Percentiles rank a stretch among this genome's conserved stretches.
phyloP scores from a whole-genome alignment of 2,888 invertebrate species.

The Liodrosophila aerea region DNA sequence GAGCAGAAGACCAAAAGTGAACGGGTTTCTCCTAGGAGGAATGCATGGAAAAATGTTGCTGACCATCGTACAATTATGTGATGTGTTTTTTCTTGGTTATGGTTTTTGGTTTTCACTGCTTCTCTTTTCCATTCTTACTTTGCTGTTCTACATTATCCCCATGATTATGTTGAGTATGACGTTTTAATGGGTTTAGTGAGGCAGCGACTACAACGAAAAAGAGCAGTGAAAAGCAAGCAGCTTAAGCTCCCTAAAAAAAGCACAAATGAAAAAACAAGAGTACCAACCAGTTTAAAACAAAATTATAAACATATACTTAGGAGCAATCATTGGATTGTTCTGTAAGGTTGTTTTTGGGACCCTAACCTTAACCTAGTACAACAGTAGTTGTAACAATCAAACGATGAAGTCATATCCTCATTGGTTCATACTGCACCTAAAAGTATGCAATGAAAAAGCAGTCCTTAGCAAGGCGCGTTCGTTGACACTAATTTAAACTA shows the following conservation, averaged over 20 bases:
- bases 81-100: slow-evolving; percentile 14
- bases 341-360: too few relatives aligned
- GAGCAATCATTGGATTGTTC: too few relatives aligned
- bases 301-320: too few relatives aligned
- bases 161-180: slow-evolving; percentile 75
- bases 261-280: slow-evolving; percentile 26
- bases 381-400: too few relatives aligned
- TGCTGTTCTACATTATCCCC: slow-evolving; percentile 62
- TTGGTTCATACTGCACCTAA: too few relatives aligned
- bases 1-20: slow-evolving; percentile 32
- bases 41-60: slow-evolving; percentile 47
- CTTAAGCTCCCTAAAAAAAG: slow-evolving; percentile 69
- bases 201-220: slow-evolving; percentile 33
- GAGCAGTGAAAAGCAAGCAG: slow-evolving; percentile 26
- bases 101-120: slow-evolving; percentile 12
- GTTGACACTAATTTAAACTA: too few relatives aligned
- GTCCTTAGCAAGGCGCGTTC: too few relatives aligned
- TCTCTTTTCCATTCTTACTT: slow-evolving; percentile 18
- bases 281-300: slow-evolving; percentile 7
- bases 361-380: too few relatives aligned
- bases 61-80: slow-evolving; percentile 54
- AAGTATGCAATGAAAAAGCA: too few relatives aligned
- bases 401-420: too few relatives aligned
- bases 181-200: slow-evolving; percentile 71
- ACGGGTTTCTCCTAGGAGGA: slow-evolving; percentile 3